Evolutionary conservation across 2,888 invertebrate species (phyloP).

Genomic region (Drosophila percnosoma): DNA sequence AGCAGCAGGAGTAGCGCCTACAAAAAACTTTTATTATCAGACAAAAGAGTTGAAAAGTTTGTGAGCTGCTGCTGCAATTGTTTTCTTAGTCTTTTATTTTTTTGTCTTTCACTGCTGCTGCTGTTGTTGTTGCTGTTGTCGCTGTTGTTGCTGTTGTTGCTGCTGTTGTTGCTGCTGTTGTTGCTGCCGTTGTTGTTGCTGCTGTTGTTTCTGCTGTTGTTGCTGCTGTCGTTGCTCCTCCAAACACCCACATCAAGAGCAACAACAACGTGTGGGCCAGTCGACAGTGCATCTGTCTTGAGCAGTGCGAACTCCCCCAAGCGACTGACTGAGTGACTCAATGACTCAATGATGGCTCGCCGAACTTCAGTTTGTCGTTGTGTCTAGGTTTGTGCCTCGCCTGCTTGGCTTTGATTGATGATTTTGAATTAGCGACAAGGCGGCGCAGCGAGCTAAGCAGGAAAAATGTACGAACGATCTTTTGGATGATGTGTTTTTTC

Average conservation of each 20-base stretch:
- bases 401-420: slow-evolving; percentile 71
- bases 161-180: neutral
- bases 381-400: slow-evolving; percentile 25
- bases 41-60: slow-evolving; percentile 75
- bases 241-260: slow-evolving; percentile 40
- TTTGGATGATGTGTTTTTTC: slow-evolving; percentile 23
- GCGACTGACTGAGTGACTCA: slow-evolving; percentile 55
- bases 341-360: slow-evolving; percentile 38
- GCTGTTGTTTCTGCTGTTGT: neutral
- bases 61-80: slow-evolving; percentile 13
- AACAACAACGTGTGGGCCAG: slow-evolving; percentile 36
- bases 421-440: slow-evolving; percentile 76
- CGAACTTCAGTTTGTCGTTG: slow-evolving; percentile 21
- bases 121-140: neutral
- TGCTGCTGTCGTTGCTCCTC: neutral
- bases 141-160: neutral
- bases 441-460: slow-evolving; percentile 40
- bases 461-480: slow-evolving; percentile 65
- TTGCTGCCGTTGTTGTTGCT: accelerated
- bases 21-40: slow-evolving; percentile 79
- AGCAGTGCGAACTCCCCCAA: slow-evolving; percentile 43
- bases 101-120: neutral
- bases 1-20: slow-evolving; percentile 54
- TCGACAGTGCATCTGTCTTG: slow-evolving; percentile 60
- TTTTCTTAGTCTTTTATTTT: neutral